Base-by-base conservation (phyloP, 1,140 invertebrate species). In the Drosophila watanabei region DNA sequence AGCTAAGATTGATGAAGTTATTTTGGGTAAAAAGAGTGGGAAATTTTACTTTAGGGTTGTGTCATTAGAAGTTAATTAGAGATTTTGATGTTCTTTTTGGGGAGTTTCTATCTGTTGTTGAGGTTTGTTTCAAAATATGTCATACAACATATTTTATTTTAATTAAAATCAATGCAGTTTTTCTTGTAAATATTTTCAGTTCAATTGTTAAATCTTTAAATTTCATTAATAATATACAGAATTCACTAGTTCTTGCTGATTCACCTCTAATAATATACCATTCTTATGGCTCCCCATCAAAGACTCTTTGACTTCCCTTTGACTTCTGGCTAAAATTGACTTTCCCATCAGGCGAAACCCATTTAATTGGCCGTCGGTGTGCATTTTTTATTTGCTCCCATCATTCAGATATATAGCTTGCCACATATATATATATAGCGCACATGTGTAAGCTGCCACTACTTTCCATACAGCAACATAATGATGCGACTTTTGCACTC, bases 401-500 rank as follows among this genome's bases (percentile, higher is more conserved):
- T 78, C 41, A 54, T 46, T 61, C 39, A 64, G 32, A 39, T 39
- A 56, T 43, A 52, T 52, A 18, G 33, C 59, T 18, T 33, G 30
- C 48, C 24, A n/a, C 16, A 51, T 46, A 35, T 5, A 37, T 14
- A 20, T 37, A 72, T 37, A 56, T 48, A 24, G 35, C 16, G 43
- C 65, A 82, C 61, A 57, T 58, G 48, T 80, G 60, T 49, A 46
- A 80, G 79, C 75, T 62, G 57, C 56, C 35, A 72, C 79, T 68
- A 78, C 82, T 81, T 78, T 37, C 61, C 60, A 57, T 87, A 39
- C 60, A 69, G 33, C 33, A 20, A 35, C 75, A 87, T 84, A 89
- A 89, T 89, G 82, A 80, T 72, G 86, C 86, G 87, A 89, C 86
- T 90, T 86, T 90, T 89, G 85, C 85, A 90, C 85, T 89, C 71